A percentile compares a stretch with the other conserved stretches of the same genome.
Evolutionary conservation across 1,140 invertebrate genomes (phyloP).

Genomic region (Ceratosolen solmsi): DNA sequence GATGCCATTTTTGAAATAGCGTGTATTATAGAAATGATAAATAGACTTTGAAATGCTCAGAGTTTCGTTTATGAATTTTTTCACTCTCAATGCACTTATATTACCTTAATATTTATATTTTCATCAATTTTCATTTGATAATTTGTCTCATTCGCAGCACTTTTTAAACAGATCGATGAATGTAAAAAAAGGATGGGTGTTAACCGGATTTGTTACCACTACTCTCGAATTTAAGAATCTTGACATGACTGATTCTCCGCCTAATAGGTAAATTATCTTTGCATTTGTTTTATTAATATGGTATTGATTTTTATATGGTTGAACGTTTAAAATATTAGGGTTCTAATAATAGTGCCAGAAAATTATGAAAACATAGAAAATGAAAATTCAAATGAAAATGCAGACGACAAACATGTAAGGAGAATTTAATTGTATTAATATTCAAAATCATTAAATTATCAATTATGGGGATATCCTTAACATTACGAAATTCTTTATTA

Average conservation of each 20-base stretch:
- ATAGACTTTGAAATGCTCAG: too few species aligned
- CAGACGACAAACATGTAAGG: background rate
- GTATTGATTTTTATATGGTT: background rate
- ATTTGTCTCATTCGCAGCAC: constrained; percentile 53
- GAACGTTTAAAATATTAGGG: background rate
- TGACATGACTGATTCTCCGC: constrained; percentile 76
- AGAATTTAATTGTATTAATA: background rate
- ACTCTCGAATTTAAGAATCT: constrained; percentile 76
- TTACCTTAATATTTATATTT: background rate
- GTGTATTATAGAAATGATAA: too few species aligned
- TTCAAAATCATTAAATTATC: too few species aligned
- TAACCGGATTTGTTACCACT: constrained; percentile 75
- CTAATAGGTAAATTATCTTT: constrained; percentile 73
- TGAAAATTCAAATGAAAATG: background rate
- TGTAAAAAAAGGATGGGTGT: constrained; percentile 76
- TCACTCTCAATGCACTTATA: too few species aligned
- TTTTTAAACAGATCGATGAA: constrained; percentile 70
- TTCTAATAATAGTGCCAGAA: constrained; percentile 16
- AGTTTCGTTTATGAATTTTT: too few species aligned
- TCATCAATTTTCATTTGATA: background rate
- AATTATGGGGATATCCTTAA: too few species aligned
- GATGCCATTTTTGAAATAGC: too few species aligned
- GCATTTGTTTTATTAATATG: background rate
- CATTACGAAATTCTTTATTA: too few species aligned
- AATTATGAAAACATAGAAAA: background rate